Evolutionary conservation across 2,797 vertebrate species (phyloP), one percentile per base, ranked within the genome.

Genomic region (Xenentodon cancila): DNA sequence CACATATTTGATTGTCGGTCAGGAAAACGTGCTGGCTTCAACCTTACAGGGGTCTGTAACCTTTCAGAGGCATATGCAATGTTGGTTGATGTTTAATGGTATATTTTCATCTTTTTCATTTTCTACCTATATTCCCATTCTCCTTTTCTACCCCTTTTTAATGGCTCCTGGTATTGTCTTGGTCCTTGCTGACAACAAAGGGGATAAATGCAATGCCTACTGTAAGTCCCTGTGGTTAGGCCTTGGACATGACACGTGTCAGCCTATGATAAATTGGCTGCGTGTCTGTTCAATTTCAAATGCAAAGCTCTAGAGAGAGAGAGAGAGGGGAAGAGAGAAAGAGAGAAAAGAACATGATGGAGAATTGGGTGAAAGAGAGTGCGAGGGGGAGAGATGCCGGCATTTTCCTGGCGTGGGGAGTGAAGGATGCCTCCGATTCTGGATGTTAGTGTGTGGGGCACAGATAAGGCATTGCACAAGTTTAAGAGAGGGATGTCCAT

Each of bases 231-330:
- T 94, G 92, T 95, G 96, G 94, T 96, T 94, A 95, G 95, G 94
- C 94, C 92, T 94, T 92, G 94, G 96, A 97, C 96, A 97, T 97
- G 97, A 97, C 96, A 97, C 93, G 94, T 99, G 97, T 96, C 97
- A 97, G 95, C 94, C 90, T 92, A 93, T 98, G 96, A 98, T 98
- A 98, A 99, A 99, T 98, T 98, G 96, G 95, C 95, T 96, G 93
- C 89, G 93, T 96, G 95, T 98, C 96, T 97, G 94, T 96, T 97
- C 96, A 96, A 94, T 98, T 99, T 97, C 94, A 95, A 96, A 96
- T 95, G 94, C 94, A 98, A 97, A 97, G 95, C 97, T 98, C 96
- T 92, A 90, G 95, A 96, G 96, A 95, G 94, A 90, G 90, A 92
- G 91, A 88, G 68, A 64, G 80, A 64, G 81, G 60, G 78, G 68